phyloP scores from a whole-genome alignment of 2,113 vertebrate species.

The Oxygymnocypris stewartii region DNA sequence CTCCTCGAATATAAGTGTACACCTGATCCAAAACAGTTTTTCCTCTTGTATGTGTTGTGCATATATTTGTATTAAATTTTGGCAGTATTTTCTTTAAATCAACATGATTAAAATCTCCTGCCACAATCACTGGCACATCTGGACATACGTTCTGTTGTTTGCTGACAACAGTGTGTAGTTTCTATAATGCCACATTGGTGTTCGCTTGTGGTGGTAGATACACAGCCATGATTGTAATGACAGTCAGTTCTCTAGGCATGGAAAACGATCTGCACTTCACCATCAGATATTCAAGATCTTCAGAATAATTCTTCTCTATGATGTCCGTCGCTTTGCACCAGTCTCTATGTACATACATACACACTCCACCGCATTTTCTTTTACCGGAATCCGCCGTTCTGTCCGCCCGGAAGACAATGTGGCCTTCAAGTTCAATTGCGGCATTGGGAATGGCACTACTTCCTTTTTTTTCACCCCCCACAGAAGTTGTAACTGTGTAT shows the following conservation, averaged over 20 bases:
- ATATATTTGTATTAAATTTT: neutral
- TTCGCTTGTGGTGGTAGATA: neutral
- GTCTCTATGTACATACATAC: neutral
- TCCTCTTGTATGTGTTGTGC: neutral
- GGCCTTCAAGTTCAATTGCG: too few relatives aligned
- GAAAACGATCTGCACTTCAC: neutral
- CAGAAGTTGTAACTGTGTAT: too few relatives aligned
- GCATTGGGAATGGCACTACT: too few relatives aligned
- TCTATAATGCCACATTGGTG: neutral
- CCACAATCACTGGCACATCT: neutral
- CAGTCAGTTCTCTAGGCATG: neutral
- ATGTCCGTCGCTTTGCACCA: too few relatives aligned
- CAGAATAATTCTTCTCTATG: too few relatives aligned
- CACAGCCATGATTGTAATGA: neutral
- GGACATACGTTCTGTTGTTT: neutral
- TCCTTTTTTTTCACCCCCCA: too few relatives aligned
- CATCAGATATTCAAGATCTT: neutral
- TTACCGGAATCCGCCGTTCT: too few relatives aligned
- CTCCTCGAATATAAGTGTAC: neutral
- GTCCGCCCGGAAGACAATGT: too few relatives aligned
- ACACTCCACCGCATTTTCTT: too few relatives aligned
- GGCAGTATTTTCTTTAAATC: neutral
- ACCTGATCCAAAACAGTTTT: neutral
- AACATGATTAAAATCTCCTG: neutral
- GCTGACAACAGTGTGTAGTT: neutral